phyloP scores from a whole-genome alignment of 2,888 invertebrate species.

The Eledona agricola region DNA sequence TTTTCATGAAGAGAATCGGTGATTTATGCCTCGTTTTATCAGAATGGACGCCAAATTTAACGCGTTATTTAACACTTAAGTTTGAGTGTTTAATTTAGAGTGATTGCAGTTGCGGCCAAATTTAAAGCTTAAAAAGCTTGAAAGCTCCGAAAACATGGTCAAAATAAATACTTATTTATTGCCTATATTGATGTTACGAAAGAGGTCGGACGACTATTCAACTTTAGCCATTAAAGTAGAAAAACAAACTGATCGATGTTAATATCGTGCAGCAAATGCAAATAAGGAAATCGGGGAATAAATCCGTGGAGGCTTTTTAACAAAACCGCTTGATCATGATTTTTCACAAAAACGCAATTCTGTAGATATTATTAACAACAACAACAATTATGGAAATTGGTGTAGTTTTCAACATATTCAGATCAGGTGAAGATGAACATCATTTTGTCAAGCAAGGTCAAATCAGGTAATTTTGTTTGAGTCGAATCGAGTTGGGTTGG shows the following conservation, averaged over 20 bases:
- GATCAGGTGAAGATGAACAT: too few relatives aligned
- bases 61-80: conserved; percentile 28
- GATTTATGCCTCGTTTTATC: conserved; percentile 24
- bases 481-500: too few relatives aligned
- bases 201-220: conserved; percentile 15
- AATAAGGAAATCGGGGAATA: conserved; percentile 10
- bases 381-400: too few relatives aligned
- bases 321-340: too few relatives aligned
- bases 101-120: conserved; percentile 13
- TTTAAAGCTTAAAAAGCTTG: conserved; percentile 5
- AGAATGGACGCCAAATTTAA: conserved; percentile 19
- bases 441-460: too few relatives aligned
- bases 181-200: too few relatives aligned
- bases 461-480: too few relatives aligned
- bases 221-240: conserved; percentile 22
- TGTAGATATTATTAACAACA: too few relatives aligned
- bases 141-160: too few relatives aligned
- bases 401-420: too few relatives aligned
- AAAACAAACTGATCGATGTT: conserved; percentile 31
- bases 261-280: conserved; percentile 15
- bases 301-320: neutral
- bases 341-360: too few relatives aligned
- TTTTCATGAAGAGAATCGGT: conserved; percentile 17
- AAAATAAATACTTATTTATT: too few relatives aligned
- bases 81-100: conserved; percentile 22